A percentile compares a stretch with the other conserved stretches of the same genome.
These are phyloP conservation scores for Ostrea denselamellosa DNA, from an alignment of 1,140 invertebrate genomes.

Conservation along the genomic window DNA sequence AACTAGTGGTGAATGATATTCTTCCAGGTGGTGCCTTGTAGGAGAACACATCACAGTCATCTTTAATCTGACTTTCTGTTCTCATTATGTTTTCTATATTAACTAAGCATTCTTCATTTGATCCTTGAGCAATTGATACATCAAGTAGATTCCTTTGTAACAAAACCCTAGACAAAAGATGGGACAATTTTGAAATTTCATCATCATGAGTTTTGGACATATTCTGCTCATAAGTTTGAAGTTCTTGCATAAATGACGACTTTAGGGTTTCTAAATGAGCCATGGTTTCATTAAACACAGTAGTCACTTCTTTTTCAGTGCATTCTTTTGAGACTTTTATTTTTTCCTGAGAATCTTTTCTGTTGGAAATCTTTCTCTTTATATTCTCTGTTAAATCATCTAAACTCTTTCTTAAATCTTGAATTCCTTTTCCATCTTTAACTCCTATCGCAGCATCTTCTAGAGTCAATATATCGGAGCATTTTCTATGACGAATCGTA, in stretches of 20 bases:
- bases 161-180: not conserved
- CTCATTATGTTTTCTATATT: not conserved
- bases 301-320: not conserved
- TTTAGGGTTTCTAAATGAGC: not conserved
- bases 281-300: not conserved
- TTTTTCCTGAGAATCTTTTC: not conserved
- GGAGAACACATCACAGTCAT: not conserved
- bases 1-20: not conserved
- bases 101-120: constrained; percentile 11
- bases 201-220: not conserved
- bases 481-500: not conserved
- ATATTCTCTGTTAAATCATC: not conserved
- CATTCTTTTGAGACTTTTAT: not conserved
- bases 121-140: not conserved
- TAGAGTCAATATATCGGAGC: not conserved
- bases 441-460: not conserved
- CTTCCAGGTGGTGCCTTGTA: not conserved
- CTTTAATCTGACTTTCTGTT: not conserved
- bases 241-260: not conserved
- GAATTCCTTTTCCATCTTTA: not conserved
- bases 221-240: not conserved
- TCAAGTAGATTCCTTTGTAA: not conserved
- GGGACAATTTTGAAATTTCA: not conserved
- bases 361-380: not conserved
- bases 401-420: not conserved